A percentile compares a stretch with the other conserved stretches of the same genome.
phyloP scores from a whole-genome alignment of 2,888 invertebrate genomes.

The Caenorhabditis imperialis region DNA sequence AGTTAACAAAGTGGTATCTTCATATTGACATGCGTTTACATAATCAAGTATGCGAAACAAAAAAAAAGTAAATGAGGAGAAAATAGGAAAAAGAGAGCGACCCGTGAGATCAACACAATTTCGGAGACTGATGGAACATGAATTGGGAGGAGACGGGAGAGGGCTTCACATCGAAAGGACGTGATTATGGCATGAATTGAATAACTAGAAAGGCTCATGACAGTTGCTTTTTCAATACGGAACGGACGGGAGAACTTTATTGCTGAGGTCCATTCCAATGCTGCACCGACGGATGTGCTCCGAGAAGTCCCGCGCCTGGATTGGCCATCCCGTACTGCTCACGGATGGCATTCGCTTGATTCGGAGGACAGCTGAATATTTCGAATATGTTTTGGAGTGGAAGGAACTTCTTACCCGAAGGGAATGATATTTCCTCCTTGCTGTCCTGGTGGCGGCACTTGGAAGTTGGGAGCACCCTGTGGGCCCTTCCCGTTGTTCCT shows the following conservation, averaged over 20 bases:
- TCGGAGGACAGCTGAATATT: constrained; percentile 42
- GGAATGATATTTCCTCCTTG: constrained; percentile 39
- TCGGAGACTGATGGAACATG: constrained; percentile 29
- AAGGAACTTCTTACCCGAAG: constrained; percentile 36
- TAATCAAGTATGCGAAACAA: not conserved
- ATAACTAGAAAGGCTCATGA: constrained; percentile 8
- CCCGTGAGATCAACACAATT: constrained; percentile 37
- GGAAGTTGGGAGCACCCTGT: no score
- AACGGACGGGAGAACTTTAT: constrained; percentile 1
- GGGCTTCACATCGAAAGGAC: constrained; percentile 22
- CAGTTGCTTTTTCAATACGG: no score
- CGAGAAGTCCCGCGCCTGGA: constrained; percentile 20
- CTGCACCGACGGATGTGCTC: constrained; percentile 30
- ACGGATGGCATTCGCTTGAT: constrained; percentile 26
- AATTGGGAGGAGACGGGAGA: constrained; percentile 11
- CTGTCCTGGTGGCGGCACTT: constrained; percentile 1
- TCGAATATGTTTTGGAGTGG: no score
- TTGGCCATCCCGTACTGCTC: constrained; percentile 19
- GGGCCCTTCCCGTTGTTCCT: constrained; percentile 5
- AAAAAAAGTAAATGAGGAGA: constrained; percentile 8
- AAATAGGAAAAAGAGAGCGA: constrained; percentile 18
- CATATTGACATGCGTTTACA: constrained; percentile 8
- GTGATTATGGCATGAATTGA: constrained; percentile 39
- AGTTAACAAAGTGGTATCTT: constrained; percentile 12
- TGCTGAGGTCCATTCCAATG: constrained; percentile 31